phyloP scores from a whole-genome alignment of 1,140 invertebrate genomes.

The Drosophila carrolli region DNA sequence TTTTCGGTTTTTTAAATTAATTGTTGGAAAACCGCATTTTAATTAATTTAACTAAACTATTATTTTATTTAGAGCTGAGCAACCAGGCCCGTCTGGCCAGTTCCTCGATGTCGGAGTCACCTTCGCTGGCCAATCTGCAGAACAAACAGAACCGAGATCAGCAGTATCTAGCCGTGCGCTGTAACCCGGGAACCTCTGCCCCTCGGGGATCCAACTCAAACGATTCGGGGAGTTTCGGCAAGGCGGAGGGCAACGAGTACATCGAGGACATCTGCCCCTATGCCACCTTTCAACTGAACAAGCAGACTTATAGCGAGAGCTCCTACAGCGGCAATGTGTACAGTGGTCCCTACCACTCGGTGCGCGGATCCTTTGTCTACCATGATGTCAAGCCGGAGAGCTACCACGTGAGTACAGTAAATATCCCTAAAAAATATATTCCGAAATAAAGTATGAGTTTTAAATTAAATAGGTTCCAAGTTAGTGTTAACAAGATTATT shows the following conservation, averaged over 20 bases:
- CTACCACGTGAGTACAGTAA: slow-evolving; percentile 85
- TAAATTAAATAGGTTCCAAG: no score
- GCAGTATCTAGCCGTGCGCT: slow-evolving; percentile 88
- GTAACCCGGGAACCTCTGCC: slow-evolving; percentile 83
- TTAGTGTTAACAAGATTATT: no score
- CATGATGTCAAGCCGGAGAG: slow-evolving; percentile 90
- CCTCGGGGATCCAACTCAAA: slow-evolving; percentile 85
- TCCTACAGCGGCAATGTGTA: slow-evolving; percentile 95
- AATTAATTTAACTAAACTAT: neutral
- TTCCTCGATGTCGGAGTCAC: slow-evolving; percentile 86
- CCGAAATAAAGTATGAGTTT: no score
- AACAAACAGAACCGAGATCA: slow-evolving; percentile 91
- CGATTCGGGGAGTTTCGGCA: slow-evolving; percentile 85
- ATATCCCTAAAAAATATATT: neutral
- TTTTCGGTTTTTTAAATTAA: no score
- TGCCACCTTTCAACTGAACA: slow-evolving; percentile 95
- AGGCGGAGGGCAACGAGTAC: slow-evolving; percentile 89
- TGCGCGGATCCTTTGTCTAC: slow-evolving; percentile 95
- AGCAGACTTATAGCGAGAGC: slow-evolving; percentile 93
- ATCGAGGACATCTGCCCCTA: slow-evolving; percentile 96
- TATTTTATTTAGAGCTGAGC: slow-evolving; percentile 53
- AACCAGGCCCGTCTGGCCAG: slow-evolving; percentile 76
- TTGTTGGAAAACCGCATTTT: neutral
- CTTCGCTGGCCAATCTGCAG: slow-evolving; percentile 90
- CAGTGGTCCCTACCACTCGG: slow-evolving; percentile 93